phyloP scores from a whole-genome alignment of 92 coral and sea anemone species.

The Siderastrea siderea region DNA sequence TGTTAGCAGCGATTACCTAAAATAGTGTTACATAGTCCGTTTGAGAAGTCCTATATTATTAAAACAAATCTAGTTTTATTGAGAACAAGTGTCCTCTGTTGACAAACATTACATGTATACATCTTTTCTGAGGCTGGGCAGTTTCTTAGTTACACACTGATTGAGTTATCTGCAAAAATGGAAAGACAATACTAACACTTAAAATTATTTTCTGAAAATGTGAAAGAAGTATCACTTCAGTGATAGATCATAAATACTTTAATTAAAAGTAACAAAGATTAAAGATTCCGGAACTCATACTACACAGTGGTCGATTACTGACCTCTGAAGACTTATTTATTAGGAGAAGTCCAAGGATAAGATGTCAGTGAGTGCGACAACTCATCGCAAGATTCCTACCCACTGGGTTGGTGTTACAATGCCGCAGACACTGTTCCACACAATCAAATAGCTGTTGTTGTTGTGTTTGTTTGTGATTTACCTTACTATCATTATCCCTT shows the following conservation, averaged over 20 bases:
- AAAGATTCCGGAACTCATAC: conserved; percentile 46
- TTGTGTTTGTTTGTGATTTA: conserved; percentile 17
- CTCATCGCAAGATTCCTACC: conserved; percentile 79
- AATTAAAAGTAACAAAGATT: neutral
- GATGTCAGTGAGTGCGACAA: conserved; percentile 64
- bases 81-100: neutral
- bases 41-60: neutral
- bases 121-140: too few species aligned
- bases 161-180: too few species aligned
- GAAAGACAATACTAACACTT: too few species aligned
- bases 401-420: conserved; percentile 93
- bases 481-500: neutral
- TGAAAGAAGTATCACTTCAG: too few species aligned
- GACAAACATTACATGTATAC: neutral
- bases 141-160: too few species aligned
- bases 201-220: too few species aligned
- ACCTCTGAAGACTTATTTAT: conserved; percentile 93
- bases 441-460: conserved; percentile 21
- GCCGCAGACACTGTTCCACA: conserved; percentile 67
- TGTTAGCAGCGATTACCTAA: neutral
- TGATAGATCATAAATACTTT: neutral
- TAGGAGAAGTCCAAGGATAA: conserved; percentile 72
- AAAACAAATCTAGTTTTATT: neutral
- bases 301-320: conserved; percentile 95
- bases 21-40: neutral